Conservation (phyloP, 2,888 invertebrate genomes). For the Yponomeuta sedellus region DNA sequence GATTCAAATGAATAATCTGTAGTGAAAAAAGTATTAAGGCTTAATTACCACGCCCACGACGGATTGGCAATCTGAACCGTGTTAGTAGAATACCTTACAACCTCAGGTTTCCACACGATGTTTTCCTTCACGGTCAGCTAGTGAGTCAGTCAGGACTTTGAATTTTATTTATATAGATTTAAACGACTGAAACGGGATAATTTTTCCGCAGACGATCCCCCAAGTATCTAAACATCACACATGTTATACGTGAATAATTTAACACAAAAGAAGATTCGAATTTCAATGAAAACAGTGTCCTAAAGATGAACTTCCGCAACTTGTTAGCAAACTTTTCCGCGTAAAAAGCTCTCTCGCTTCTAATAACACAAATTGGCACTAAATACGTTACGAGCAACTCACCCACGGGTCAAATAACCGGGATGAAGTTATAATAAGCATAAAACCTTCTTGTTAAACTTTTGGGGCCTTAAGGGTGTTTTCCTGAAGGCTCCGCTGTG, state of each 20-base stretch:
- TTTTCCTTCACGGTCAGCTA: too few species aligned
- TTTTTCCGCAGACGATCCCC: too few species aligned
- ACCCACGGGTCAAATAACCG: not conserved
- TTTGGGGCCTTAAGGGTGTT: not conserved
- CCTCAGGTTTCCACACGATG: too few species aligned
- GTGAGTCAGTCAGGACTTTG: too few species aligned
- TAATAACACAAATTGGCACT: slow-evolving; percentile 1
- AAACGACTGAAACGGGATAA: too few species aligned
- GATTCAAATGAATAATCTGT: too few species aligned
- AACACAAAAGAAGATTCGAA: not conserved
- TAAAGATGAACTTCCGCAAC: not conserved
- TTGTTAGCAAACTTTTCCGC: not conserved
- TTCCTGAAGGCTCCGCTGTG: not conserved
- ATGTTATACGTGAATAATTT: not conserved
- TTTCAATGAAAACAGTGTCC: not conserved
- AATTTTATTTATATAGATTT: too few species aligned
- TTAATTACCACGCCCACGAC: too few species aligned
- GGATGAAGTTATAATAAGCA: slow-evolving; percentile 3
- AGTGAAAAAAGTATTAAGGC: too few species aligned
- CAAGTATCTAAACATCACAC: too few species aligned
- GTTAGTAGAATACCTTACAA: too few species aligned
- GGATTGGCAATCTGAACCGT: too few species aligned
- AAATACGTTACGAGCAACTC: not conserved
- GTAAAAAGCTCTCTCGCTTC: not conserved
- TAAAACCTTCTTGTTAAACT: not conserved